Percentiles rank a stretch among this genome's conserved stretches.
phyloP scores from a whole-genome alignment of 2,113 vertebrate species.

The Pelecanus crispus region DNA sequence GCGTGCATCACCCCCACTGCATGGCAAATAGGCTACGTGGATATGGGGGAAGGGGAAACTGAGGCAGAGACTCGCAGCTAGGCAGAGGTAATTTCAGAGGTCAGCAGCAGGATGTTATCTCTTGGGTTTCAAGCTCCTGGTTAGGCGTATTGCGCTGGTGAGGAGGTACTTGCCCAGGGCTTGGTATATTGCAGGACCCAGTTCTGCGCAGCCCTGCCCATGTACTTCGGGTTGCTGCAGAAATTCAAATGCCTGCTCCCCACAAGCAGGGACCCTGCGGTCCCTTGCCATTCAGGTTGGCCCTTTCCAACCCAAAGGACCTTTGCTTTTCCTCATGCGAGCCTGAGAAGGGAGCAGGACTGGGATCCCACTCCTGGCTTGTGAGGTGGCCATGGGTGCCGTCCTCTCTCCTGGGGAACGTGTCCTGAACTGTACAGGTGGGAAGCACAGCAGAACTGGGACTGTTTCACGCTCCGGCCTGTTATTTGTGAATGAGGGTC shows the following conservation, averaged over 20 bases:
- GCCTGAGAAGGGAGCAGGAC: not conserved
- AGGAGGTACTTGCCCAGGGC: not conserved
- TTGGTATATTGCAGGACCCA: not conserved
- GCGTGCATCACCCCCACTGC: fast-evolving
- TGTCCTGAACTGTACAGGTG: not conserved
- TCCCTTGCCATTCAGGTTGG: not conserved
- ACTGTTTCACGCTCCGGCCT: not conserved
- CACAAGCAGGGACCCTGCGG: not conserved
- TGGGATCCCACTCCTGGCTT: not conserved
- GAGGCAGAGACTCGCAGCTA: not conserved
- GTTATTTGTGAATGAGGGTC: not conserved
- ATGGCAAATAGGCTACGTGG: fast-evolving
- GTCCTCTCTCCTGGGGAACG: fast-evolving
- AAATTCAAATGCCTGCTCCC: not conserved
- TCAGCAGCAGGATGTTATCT: not conserved
- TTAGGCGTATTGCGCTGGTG: not conserved
- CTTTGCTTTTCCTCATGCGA: not conserved
- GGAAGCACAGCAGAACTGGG: not conserved
- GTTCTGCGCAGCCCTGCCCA: not conserved
- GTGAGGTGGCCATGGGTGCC: not conserved
- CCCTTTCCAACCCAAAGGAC: not conserved
- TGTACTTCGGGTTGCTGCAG: not conserved
- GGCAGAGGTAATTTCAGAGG: not conserved
- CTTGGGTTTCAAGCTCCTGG: not conserved
- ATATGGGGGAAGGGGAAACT: not conserved